Percentiles rank a stretch among this genome's conserved stretches.
Conservation (phyloP, 92 coral and sea anemone species). For the Ricordea florida region DNA sequence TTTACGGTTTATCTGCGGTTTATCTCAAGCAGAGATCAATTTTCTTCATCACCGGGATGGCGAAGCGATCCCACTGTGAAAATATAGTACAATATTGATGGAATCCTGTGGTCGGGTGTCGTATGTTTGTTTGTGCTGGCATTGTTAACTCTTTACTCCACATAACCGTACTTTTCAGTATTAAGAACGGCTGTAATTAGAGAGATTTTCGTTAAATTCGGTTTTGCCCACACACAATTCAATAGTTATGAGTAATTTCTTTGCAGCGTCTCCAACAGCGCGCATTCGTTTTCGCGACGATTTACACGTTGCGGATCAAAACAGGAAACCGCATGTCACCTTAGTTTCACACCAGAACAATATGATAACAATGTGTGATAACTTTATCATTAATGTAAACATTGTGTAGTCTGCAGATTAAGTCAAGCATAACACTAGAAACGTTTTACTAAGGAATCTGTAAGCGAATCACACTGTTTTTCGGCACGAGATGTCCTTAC, state of each 20-base stretch:
- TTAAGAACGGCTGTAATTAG: not conserved
- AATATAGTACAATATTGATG: slow-evolving; percentile 20
- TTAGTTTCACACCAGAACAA: slow-evolving; percentile 24
- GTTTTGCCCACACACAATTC: not conserved
- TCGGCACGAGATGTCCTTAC: no score
- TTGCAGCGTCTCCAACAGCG: not conserved
- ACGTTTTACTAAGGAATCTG: no score
- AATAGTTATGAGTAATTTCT: not conserved
- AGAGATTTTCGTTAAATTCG: not conserved
- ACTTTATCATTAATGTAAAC: slow-evolving; percentile 49
- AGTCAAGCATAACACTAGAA: not conserved
- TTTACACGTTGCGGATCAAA: not conserved
- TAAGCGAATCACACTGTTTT: no score
- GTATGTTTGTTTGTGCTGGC: slow-evolving; percentile 22
- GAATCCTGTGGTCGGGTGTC: slow-evolving; percentile 26
- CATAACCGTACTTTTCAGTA: not conserved
- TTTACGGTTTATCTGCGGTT: slow-evolving; percentile 18
- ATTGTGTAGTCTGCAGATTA: slow-evolving; percentile 31
- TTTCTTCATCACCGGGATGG: slow-evolving; percentile 25
- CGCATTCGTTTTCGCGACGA: not conserved
- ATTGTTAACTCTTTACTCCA: slow-evolving; percentile 2
- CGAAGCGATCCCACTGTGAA: slow-evolving; percentile 21
- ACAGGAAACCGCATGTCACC: slow-evolving; percentile 19
- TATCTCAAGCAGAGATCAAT: slow-evolving; percentile 3
- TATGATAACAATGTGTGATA: slow-evolving; percentile 26